Base-by-base conservation (phyloP, 2,113 vertebrate species). In the Labeo catla region DNA sequence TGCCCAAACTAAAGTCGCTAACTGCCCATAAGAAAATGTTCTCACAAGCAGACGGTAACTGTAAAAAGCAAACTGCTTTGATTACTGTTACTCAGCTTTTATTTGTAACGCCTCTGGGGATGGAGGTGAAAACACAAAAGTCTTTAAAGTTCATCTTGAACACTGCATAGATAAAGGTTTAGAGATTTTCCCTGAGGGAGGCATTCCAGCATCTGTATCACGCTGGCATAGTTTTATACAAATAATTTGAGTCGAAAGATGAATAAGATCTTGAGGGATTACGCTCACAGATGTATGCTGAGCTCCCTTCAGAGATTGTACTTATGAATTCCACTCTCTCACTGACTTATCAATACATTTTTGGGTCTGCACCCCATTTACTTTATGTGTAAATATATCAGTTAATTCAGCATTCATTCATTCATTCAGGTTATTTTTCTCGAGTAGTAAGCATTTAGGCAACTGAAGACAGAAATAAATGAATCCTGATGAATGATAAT, bases 211-310 rank as follows among this genome's bases (percentile, higher is more conserved):
- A 50, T 76, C n/a, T 49, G n/a, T 50, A 76, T 76, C 47, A 76
- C 12, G 28, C 74, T 52, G 21, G 72, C 43, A 23, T 74, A 7
- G n/a, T 49, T 76, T 43, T 49, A 49, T 76, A 43, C n/a, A 10
- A 72, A 72, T 76, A 15, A 49, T n/a, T 4, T 13, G 19, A 72
- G 45, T 76, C 72, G 49, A 74, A 23, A 12, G 5, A 49, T 16
- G 43, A 21, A 74, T 74, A n/a, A n/a, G 39, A n/a, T 74, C 43
- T 74, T 74, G 43, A 74, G 19, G 45, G 21, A 74, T 74, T 23
- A 7, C 4, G 3, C 72, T 76, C 23, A 49, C 7, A 16, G 50
- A 52, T 52, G 50, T 52, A 52, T 52, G 52, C 16, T 8, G 54
- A 57, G 74, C 1, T 23, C 49, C 11, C n/a, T 74, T 2, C 13